A percentile compares a stretch with the other conserved stretches of the same genome.
phyloP scores from a whole-genome alignment of 2,888 invertebrate species.

The Cacoxenus indagator region DNA sequence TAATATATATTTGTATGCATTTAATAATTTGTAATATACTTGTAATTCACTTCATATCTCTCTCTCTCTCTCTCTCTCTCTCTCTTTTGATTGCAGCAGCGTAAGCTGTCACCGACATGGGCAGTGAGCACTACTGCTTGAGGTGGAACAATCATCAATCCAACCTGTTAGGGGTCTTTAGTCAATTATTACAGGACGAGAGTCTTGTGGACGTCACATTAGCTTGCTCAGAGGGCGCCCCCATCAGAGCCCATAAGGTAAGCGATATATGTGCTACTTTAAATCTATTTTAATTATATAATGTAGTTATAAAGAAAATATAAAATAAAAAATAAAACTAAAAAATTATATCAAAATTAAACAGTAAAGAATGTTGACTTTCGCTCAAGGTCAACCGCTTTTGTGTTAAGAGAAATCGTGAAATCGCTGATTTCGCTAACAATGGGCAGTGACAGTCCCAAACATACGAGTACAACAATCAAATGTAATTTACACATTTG shows the following conservation, averaged over 20 bases:
- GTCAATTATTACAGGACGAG: slow-evolving; percentile 95
- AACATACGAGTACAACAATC: slow-evolving; percentile 40
- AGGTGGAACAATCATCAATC: slow-evolving; percentile 99
- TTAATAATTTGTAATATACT: neutral
- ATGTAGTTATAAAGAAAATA: neutral
- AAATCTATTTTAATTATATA: neutral
- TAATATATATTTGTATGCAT: slow-evolving; percentile 13
- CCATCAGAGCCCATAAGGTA: slow-evolving; percentile 92
- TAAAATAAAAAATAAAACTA: too few species aligned
- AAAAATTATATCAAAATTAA: neutral
- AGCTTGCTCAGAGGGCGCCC: slow-evolving; percentile 95
- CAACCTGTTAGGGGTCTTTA: slow-evolving; percentile 97
- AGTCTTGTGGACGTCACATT: slow-evolving; percentile 96
- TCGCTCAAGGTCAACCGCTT: too few species aligned
- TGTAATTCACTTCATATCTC: neutral
- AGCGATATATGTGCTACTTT: slow-evolving; percentile 51
- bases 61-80: slow-evolving; percentile 11
- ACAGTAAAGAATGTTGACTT: too few species aligned
- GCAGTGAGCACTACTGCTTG: slow-evolving; percentile 98
- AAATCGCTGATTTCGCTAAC: slow-evolving; percentile 14
- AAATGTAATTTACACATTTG: slow-evolving; percentile 64
- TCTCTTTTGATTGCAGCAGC: slow-evolving; percentile 74
- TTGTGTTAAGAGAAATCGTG: too few species aligned
- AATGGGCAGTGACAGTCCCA: slow-evolving; percentile 2
- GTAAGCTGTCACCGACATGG: slow-evolving; percentile 94